Evolutionary conservation across 2,888 invertebrate genomes (phyloP), one percentile per base, ranked within the genome.

Genomic region (Sarcophaga caerulescens): DNA sequence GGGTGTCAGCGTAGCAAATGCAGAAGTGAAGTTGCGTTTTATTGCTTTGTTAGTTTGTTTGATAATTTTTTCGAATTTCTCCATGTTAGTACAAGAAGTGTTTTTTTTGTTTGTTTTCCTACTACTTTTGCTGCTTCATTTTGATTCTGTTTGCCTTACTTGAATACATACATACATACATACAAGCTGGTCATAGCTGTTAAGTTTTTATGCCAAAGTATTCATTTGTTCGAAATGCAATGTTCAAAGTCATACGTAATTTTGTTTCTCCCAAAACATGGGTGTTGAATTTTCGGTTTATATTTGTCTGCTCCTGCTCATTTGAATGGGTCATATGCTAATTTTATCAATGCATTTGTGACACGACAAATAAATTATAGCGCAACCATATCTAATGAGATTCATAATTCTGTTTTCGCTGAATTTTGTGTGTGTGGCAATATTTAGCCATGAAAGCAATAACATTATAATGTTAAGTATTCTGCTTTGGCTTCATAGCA

Each of bases 11-110:
- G 57, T 35, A 35, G 35, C 35, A 35, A 35, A 8, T 35, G 52
- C 21, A 25, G 23, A n/a, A 70, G 45, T 75, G n/a, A 79, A 79
- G 69, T 69, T 70, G 47, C 69, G 65, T 84, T 84, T 79, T 74
- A 79, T 84, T 84, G 78, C 69, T 69, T 74, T 78, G 52, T 59
- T 75, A 63, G 62, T 73, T 71, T 47, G 35, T 62, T 68, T 52
- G 10, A 59, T 59, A 14, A 52, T 35, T 35, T 35, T 52, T 52
- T 14, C 14, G 52, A 52, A 17, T 52, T 52, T 12, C 17, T 52
- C 14, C 17, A 52, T 17, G 14, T 52, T 52, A 12, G 52, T 14
- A 17, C 17, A 14, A 17, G 52, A 52, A 52, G 3, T 17, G 1
- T 52, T 52, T 17, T 52, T 17, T 52, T 52, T 17, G 0, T 12